phyloP scores from a whole-genome alignment of 2,888 invertebrate genomes.

The Hypsopygia costalis region DNA sequence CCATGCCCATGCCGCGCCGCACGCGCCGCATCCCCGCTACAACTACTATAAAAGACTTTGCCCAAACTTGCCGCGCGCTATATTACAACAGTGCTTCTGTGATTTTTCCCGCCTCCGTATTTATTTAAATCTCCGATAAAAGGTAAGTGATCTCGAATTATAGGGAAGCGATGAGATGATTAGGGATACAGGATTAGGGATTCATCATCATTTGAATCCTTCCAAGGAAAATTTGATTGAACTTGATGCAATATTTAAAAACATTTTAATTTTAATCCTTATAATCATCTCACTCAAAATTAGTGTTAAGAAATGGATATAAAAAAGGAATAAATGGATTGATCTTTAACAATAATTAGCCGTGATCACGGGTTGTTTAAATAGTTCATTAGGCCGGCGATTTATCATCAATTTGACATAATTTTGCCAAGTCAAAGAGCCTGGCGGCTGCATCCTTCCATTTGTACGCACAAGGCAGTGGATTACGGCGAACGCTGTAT shows the following conservation, averaged over 20 bases:
- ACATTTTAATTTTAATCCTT: constrained; percentile 1
- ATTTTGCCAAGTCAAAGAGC: constrained; percentile 28
- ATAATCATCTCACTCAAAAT: constrained; percentile 14
- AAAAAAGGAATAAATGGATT: too few species aligned
- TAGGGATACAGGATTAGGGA: constrained; percentile 26
- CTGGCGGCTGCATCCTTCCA: constrained; percentile 30
- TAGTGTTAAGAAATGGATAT: constrained; percentile 1
- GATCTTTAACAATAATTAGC: too few species aligned
- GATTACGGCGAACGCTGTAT: constrained; percentile 49
- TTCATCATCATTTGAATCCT: not conserved
- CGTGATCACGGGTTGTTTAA: too few species aligned
- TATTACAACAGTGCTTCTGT: constrained; percentile 78
- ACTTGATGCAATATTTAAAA: not conserved
- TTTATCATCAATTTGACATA: constrained; percentile 31
- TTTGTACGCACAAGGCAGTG: constrained; percentile 33
- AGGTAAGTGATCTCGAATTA: constrained; percentile 65
- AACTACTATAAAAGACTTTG: constrained; percentile 68
- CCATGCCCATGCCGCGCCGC: constrained; percentile 38
- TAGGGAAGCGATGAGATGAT: constrained; percentile 44
- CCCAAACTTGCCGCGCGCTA: constrained; percentile 75
- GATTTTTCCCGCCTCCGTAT: constrained; percentile 72
- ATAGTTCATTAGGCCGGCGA: too few species aligned
- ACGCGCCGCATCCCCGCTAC: constrained; percentile 66
- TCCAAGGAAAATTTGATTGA: not conserved
- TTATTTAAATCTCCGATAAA: constrained; percentile 54